Evolutionary conservation across 2,113 vertebrate species (phyloP).

Genomic region (Australoheros scitulus): DNA sequence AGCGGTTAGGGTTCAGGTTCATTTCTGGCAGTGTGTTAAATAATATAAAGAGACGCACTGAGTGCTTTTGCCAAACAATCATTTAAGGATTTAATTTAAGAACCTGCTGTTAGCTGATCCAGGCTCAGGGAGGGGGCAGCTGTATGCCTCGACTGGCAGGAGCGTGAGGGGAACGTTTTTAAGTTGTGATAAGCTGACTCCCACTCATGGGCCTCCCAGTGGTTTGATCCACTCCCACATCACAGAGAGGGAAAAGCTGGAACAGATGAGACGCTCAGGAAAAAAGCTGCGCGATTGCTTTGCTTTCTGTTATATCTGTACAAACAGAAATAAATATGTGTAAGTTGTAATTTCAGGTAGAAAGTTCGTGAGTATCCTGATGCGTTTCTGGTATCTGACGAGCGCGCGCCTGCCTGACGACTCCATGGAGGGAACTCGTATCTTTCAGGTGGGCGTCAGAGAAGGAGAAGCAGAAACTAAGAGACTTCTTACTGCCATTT

Average conservation of each 20-base stretch:
- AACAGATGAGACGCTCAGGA: not conserved
- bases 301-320: not conserved
- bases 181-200: not conserved
- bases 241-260: not conserved
- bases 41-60: too few relatives aligned
- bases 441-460: slow-evolving; percentile 84
- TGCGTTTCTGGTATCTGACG: slow-evolving; percentile 96
- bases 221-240: not conserved
- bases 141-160: too few relatives aligned
- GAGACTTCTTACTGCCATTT: slow-evolving; percentile 88
- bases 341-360: slow-evolving; percentile 77
- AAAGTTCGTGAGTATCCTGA: slow-evolving; percentile 94
- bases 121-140: too few relatives aligned
- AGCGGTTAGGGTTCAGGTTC: too few relatives aligned
- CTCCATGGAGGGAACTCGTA: slow-evolving; percentile 77
- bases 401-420: slow-evolving; percentile 83
- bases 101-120: too few relatives aligned
- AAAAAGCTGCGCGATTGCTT: not conserved
- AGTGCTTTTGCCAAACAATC: too few relatives aligned
- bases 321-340: too few relatives aligned
- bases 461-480: slow-evolving; percentile 82
- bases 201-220: not conserved
- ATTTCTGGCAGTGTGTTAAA: too few relatives aligned
- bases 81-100: too few relatives aligned
- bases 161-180: not conserved